Conservation (phyloP, 2,797 vertebrate genomes). For the Hippopotamyrus pictus region DNA sequence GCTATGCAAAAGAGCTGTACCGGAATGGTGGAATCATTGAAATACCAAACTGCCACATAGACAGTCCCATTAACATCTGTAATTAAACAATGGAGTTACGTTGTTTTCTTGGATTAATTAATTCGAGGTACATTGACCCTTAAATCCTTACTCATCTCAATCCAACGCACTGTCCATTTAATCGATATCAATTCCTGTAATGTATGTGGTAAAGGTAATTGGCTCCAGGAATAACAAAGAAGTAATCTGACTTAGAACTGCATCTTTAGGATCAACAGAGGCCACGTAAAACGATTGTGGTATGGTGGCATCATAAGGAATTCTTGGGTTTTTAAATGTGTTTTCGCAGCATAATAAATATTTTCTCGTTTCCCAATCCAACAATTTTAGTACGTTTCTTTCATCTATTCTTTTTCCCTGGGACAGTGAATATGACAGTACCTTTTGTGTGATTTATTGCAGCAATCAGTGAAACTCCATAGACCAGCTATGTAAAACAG, state of each 20-base stretch:
- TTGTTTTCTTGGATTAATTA: not conserved
- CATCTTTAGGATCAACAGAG: not conserved
- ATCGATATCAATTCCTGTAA: conserved; percentile 2
- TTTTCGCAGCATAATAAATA: not conserved
- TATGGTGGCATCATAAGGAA: not conserved
- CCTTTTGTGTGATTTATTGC: conserved; percentile 6
- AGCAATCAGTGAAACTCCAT: conserved; percentile 4
- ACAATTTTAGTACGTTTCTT: not conserved
- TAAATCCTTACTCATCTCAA: not conserved
- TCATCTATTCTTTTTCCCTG: not conserved
- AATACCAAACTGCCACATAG: not conserved
- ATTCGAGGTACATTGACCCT: not conserved
- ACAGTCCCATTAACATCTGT: not conserved
- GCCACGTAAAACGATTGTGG: not conserved
- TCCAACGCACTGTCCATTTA: not conserved
- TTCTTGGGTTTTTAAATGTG: not conserved
- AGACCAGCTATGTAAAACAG: conserved; percentile 9
- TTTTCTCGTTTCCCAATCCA: not conserved
- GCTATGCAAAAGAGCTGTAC: not conserved
- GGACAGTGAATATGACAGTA: conserved; percentile 5
- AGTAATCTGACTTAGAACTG: not conserved
- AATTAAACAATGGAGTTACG: conserved; percentile 1
- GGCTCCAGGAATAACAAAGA: not conserved
- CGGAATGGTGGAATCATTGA: not conserved
- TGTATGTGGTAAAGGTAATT: not conserved